Evolutionary conservation across 2,888 invertebrate genomes (phyloP).

Genomic region (Aporophyla nigra): DNA sequence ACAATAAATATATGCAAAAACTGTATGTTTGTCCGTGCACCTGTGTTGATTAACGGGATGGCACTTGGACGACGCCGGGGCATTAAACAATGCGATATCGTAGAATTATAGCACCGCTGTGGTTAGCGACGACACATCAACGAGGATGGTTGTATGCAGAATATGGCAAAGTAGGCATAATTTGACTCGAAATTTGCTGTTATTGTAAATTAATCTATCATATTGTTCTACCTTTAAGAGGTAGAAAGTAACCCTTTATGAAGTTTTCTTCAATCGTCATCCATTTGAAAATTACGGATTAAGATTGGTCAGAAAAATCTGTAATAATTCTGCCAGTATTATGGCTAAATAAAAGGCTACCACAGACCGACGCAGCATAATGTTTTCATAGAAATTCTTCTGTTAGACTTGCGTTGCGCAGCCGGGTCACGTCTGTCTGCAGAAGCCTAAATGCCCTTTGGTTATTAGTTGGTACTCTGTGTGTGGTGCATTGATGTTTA

Average conservation of each 20-base stretch:
- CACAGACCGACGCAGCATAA: too few relatives aligned
- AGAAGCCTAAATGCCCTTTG: neutral
- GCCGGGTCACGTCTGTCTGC: too few relatives aligned
- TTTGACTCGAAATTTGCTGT: neutral
- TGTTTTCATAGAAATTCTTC: too few relatives aligned
- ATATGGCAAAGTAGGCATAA: neutral
- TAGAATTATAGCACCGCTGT: slow-evolving; percentile 76
- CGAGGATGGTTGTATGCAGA: slow-evolving; percentile 64
- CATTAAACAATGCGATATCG: slow-evolving; percentile 76
- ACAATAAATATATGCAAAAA: slow-evolving; percentile 56
- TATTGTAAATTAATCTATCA: neutral
- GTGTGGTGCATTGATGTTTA: neutral
- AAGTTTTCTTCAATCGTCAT: neutral
- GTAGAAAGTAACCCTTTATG: neutral
- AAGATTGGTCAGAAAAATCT: neutral
- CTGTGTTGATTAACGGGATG: slow-evolving; percentile 70
- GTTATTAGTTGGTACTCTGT: neutral
- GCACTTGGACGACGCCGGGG: slow-evolving; percentile 65
- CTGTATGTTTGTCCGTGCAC: slow-evolving; percentile 59
- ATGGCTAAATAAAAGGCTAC: neutral
- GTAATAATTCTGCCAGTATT: neutral
- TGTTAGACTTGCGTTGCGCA: too few relatives aligned
- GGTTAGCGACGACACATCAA: slow-evolving; percentile 69
- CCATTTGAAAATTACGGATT: neutral
- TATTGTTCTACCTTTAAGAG: neutral